Conservation (phyloP, 2,888 invertebrate species). For the Zeuzera pyrina region DNA sequence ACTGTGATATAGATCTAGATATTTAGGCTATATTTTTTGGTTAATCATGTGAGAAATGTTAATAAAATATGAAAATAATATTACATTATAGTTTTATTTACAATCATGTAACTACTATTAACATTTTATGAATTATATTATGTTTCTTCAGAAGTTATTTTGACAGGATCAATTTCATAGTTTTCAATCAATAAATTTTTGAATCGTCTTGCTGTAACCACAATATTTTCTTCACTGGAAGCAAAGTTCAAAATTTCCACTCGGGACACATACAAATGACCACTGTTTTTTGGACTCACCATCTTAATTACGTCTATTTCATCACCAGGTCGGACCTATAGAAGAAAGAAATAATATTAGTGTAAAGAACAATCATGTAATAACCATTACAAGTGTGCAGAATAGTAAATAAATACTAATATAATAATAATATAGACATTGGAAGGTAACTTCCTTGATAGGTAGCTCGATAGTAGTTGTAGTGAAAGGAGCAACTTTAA, state of each 20-base stretch:
- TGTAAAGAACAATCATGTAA: too few relatives aligned
- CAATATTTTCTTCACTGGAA: slow-evolving; percentile 70
- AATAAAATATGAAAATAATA: slow-evolving; percentile 1
- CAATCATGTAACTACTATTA: not conserved
- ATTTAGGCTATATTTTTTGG: slow-evolving; percentile 25
- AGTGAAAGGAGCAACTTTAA: too few relatives aligned
- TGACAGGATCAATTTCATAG: slow-evolving; percentile 73
- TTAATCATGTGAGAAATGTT: not conserved
- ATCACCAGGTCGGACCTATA: slow-evolving; percentile 77
- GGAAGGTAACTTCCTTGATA: too few relatives aligned
- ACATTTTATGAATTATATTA: not conserved
- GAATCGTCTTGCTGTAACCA: slow-evolving; percentile 76
- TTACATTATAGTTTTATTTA: slow-evolving; percentile 2
- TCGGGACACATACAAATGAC: slow-evolving; percentile 79
- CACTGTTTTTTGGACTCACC: slow-evolving; percentile 76
- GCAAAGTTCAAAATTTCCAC: slow-evolving; percentile 74
- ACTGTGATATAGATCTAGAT: slow-evolving; percentile 68
- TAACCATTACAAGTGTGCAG: too few relatives aligned
- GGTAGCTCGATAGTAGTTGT: too few relatives aligned
- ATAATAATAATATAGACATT: too few relatives aligned
- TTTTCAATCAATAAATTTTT: slow-evolving; percentile 83
- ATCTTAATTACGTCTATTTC: slow-evolving; percentile 85
- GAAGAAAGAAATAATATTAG: slow-evolving; percentile 7
- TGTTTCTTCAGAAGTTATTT: slow-evolving; percentile 24
- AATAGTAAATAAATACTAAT: too few relatives aligned